Conservation (phyloP, 35 echinoderm and acorn worm genomes). For the Eucidaris tribuloides region DNA sequence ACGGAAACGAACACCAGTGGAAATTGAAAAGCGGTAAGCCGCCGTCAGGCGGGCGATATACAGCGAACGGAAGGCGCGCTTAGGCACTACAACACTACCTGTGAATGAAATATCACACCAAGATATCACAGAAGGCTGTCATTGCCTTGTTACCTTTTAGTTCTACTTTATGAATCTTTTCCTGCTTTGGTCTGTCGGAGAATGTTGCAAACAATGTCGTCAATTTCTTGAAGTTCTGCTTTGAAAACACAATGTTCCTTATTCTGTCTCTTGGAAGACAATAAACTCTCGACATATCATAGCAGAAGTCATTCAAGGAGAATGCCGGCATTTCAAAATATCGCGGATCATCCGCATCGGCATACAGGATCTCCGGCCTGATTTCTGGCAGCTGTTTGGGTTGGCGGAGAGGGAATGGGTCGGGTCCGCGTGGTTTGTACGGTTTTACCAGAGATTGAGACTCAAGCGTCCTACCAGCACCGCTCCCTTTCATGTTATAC, state of each 20-base stretch:
- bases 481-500: constrained; percentile 50
- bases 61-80: too few species aligned
- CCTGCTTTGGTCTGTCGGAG: constrained; percentile 59
- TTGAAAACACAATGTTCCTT: constrained; percentile 76
- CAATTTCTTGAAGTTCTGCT: constrained; percentile 97
- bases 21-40: too few species aligned
- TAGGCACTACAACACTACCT: too few species aligned
- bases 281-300: constrained; percentile 33
- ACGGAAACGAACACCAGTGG: too few species aligned
- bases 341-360: constrained; percentile 60
- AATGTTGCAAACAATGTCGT: constrained; percentile 98
- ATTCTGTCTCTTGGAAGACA: constrained; percentile 39
- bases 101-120: not conserved
- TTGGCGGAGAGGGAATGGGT: constrained; percentile 76
- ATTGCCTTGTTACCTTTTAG: constrained; percentile 81
- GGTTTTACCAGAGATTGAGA: constrained; percentile 78
- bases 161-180: constrained; percentile 69
- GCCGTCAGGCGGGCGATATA: too few species aligned
- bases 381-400: constrained; percentile 71
- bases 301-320: constrained; percentile 71
- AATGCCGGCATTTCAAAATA: constrained; percentile 68
- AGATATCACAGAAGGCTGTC: too few species aligned
- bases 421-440: constrained; percentile 89
- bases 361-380: constrained; percentile 67
- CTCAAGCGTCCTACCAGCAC: constrained; percentile 43